Percentiles rank a stretch among this genome's conserved stretches.
Conservation (phyloP, 1,140 invertebrate species). For the Schlechtendalia chinensis region DNA sequence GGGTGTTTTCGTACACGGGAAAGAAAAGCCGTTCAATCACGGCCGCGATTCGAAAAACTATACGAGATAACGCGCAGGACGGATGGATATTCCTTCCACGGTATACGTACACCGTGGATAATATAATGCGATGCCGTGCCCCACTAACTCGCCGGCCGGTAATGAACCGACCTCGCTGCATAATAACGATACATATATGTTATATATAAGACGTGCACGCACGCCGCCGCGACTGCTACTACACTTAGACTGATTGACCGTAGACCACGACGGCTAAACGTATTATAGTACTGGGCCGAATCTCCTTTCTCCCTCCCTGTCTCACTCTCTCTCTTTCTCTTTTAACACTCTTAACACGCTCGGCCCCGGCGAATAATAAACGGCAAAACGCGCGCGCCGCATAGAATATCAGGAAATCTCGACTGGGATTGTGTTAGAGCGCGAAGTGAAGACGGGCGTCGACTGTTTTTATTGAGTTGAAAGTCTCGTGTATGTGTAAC, state of each 20-base stretch:
- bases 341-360: background rate
- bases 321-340: no score
- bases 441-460: no score
- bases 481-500: no score
- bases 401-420: no score
- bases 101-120: slow-evolving; percentile 14
- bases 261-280: background rate
- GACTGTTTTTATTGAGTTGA: no score
- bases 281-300: slow-evolving; percentile 3
- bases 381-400: no score
- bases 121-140: slow-evolving; percentile 8
- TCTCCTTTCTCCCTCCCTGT: no score
- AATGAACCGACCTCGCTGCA: slow-evolving; percentile 39
- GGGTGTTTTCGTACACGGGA: background rate
- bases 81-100: slow-evolving; percentile 4
- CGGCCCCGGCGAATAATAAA: no score
- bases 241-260: slow-evolving; percentile 48
- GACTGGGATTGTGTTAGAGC: no score
- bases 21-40: slow-evolving; percentile 46
- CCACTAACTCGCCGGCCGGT: slow-evolving; percentile 1
- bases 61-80: background rate
- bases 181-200: slow-evolving; percentile 10
- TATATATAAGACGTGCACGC: no score
- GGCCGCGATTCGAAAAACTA: background rate
- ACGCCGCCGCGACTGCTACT: background rate